Base-by-base conservation (phyloP, 2,113 vertebrate species). In the Eurystomus gularis region DNA sequence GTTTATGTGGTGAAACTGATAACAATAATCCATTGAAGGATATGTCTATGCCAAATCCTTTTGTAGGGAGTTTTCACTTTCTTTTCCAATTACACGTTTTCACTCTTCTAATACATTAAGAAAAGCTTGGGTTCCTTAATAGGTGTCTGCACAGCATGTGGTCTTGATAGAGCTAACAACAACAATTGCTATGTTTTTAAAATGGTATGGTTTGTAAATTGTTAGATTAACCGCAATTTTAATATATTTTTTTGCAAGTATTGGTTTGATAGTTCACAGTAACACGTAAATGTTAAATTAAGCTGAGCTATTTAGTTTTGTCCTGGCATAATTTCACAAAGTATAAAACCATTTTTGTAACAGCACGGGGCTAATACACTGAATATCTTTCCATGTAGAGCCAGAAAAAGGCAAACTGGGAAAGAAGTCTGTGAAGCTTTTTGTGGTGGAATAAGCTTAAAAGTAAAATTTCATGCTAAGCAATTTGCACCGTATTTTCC, bases 191-290 rank as follows among this genome's bases (percentile, higher is more conserved):
- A 83, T 96, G 97, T 97, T 98, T 95, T 98, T 98, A 98, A 98
- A 98, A 98, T 97, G 94, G 97, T 97, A 98, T 96, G 97, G 98
- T 98, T 98, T 98, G 98, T 97, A 98, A 98, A 99, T 98, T 98
- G 98, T 98, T 98, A 98, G 98, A 98, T 98, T 99, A 99, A 98
- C 98, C 98, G 96, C 96, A 89, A 97, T 99, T 98, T 98, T 98
- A 98, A 98, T 98, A 97, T 87, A 94, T 95, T 96, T 92, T 92
- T 92, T 97, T 93, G 86, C 64, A 93, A 86, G 69, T 94, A 94
- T 94, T 75, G 91, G 84, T 94, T 82, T 88, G 95, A 93, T 97
- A 62, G 91, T 92, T 92, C 91, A 85, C 85, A 93, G 81, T 93
- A 94, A 93, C 2, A 84, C 94, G 86, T 91, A 88, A 95, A 94